phyloP scores from a whole-genome alignment of 2,888 invertebrate genomes.

The Myathropa florea region DNA sequence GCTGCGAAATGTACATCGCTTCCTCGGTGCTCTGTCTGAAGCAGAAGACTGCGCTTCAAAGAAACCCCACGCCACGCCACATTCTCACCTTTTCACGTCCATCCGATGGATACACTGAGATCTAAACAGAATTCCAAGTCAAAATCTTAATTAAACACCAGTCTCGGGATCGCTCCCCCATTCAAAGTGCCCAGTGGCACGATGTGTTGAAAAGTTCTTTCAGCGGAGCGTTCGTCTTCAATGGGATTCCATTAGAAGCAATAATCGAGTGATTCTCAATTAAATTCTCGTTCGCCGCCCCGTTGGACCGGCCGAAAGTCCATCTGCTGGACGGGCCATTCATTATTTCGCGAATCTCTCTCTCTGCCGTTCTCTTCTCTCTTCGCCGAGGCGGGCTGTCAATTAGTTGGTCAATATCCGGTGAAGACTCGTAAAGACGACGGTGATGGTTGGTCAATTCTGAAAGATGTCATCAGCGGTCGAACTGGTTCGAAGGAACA shows the following conservation, averaged over 20 bases:
- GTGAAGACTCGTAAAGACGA: slow-evolving; percentile 24
- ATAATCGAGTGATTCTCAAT: slow-evolving; percentile 52
- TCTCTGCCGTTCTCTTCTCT: neutral
- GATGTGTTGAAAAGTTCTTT: slow-evolving; percentile 57
- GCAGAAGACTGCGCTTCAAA: too few species aligned
- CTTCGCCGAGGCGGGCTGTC: slow-evolving; percentile 20
- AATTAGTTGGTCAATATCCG: slow-evolving; percentile 54
- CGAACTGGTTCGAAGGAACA: neutral
- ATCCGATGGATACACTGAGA: slow-evolving; percentile 18
- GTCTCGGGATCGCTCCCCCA: too few species aligned
- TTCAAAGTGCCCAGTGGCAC: too few species aligned
- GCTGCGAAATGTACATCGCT: slow-evolving; percentile 21
- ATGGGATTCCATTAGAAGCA: slow-evolving; percentile 56
- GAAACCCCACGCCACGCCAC: slow-evolving; percentile 25
- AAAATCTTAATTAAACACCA: slow-evolving; percentile 50
- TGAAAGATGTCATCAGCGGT: slow-evolving; percentile 15
- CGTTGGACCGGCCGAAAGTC: neutral
- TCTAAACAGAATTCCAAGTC: slow-evolving; percentile 57
- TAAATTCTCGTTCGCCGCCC: slow-evolving; percentile 16
- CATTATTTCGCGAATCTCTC: slow-evolving; percentile 40
- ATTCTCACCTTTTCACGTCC: slow-evolving; percentile 52
- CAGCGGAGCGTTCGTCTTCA: slow-evolving; percentile 35
- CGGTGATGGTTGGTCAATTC: slow-evolving; percentile 1
- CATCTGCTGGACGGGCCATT: slow-evolving; percentile 7
- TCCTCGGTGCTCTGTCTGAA: neutral